Evolutionary conservation across 2,888 invertebrate genomes (phyloP).

Genomic region (Micoletzkya japonica): DNA sequence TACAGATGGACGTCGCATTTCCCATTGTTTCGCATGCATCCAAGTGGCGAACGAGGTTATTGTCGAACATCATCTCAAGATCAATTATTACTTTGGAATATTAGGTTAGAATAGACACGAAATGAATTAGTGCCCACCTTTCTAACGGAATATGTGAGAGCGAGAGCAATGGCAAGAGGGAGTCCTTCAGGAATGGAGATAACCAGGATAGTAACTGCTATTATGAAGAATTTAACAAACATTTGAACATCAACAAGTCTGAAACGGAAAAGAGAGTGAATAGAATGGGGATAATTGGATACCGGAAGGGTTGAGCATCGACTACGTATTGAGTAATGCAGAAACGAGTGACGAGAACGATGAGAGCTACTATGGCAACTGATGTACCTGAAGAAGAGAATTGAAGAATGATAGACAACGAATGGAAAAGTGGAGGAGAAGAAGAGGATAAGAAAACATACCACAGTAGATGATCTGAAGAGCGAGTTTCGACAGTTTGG

Average conservation of each 20-base stretch:
- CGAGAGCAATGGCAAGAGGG: conserved; percentile 95
- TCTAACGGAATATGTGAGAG: conserved; percentile 94
- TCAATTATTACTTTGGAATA: too few species aligned
- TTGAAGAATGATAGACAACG: neutral
- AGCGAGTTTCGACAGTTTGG: conserved; percentile 59
- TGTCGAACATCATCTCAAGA: conserved; percentile 69
- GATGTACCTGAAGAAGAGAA: conserved; percentile 53
- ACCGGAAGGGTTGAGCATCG: conserved; percentile 44
- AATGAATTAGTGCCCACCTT: conserved; percentile 76
- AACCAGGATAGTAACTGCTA: conserved; percentile 98
- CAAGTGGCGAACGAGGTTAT: conserved; percentile 70
- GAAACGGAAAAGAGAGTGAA: neutral
- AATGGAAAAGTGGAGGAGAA: neutral
- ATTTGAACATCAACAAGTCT: conserved; percentile 70
- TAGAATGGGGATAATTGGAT: neutral
- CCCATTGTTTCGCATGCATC: conserved; percentile 71
- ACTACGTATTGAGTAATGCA: conserved; percentile 58
- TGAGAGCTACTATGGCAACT: conserved; percentile 60
- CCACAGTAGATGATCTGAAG: conserved; percentile 62
- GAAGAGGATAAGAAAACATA: conserved; percentile 22
- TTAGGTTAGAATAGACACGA: too few species aligned
- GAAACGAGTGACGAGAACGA: conserved; percentile 60
- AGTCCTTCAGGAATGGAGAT: conserved; percentile 99
- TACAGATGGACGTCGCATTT: conserved; percentile 70
- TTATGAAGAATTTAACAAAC: conserved; percentile 95